Evolutionary conservation across 2,888 invertebrate genomes (phyloP).

Genomic region (Agrypnus murinus): DNA sequence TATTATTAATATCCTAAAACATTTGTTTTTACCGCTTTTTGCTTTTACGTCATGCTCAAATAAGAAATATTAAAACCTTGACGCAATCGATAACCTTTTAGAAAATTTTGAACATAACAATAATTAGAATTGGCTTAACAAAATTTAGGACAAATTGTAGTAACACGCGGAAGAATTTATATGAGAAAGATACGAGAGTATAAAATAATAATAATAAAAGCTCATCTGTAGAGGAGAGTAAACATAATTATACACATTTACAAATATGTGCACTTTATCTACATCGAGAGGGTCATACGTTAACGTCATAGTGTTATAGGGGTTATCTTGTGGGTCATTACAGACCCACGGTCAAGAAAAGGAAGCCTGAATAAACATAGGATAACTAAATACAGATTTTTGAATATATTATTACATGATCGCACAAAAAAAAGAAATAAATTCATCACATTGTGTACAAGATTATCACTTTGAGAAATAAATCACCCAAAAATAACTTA

Average conservation of each 20-base stretch:
- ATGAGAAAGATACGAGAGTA: neutral
- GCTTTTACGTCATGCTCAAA: conserved; percentile 13
- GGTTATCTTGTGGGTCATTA: conserved; percentile 43
- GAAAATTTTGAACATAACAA: conserved; percentile 5
- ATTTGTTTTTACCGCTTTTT: neutral
- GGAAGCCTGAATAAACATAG: conserved; percentile 27
- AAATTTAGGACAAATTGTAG: no score
- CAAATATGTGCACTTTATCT: conserved; percentile 29
- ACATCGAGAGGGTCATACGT: conserved; percentile 25
- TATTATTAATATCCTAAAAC: no score
- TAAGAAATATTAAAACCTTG: conserved; percentile 15
- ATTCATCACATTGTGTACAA: no score
- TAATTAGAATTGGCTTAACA: neutral
- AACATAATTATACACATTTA: neutral
- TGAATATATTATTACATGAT: conserved; percentile 20
- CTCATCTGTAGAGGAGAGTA: no score
- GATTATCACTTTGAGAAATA: neutral
- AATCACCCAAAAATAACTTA: conserved; percentile 7
- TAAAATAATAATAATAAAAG: no score
- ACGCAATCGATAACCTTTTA: conserved; percentile 26
- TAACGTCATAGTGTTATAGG: conserved; percentile 7
- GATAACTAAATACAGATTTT: no score
- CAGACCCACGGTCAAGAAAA: conserved; percentile 49
- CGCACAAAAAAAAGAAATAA: neutral
- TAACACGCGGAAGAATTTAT: conserved; percentile 26